Evolutionary conservation across 1,140 invertebrate genomes (phyloP).

Genomic region (Episyrphus balteatus): DNA sequence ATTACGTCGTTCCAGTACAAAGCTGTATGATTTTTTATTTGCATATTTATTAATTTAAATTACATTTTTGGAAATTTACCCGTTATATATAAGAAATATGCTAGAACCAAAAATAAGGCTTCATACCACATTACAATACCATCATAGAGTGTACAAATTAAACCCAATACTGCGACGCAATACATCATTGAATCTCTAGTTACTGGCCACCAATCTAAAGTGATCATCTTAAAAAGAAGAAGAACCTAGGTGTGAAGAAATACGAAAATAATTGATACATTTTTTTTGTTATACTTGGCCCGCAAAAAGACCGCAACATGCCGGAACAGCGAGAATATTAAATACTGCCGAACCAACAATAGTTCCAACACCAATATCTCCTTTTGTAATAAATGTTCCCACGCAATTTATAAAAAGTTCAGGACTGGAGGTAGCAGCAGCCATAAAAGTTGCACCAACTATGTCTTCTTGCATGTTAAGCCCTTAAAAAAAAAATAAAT

Average conservation of each 20-base stretch:
- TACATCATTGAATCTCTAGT: slow-evolving; percentile 79
- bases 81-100: slow-evolving; percentile 65
- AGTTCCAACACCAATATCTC: slow-evolving; percentile 75
- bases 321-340: slow-evolving; percentile 81
- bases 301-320: slow-evolving; percentile 73
- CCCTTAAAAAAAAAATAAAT: slow-evolving; percentile 24
- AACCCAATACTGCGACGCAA: slow-evolving; percentile 61
- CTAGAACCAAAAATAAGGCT: slow-evolving; percentile 55
- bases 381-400: slow-evolving; percentile 75
- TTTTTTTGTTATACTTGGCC: no score
- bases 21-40: neutral
- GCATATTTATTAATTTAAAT: neutral
- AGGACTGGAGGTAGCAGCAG: slow-evolving; percentile 82
- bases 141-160: slow-evolving; percentile 69
- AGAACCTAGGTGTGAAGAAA: neutral
- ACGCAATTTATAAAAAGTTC: slow-evolving; percentile 88
- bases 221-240: slow-evolving; percentile 58
- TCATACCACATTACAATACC: slow-evolving; percentile 72
- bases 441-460: slow-evolving; percentile 87
- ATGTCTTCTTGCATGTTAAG: slow-evolving; percentile 68
- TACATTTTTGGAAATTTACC: slow-evolving; percentile 34
- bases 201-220: slow-evolving; percentile 82
- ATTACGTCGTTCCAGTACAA: slow-evolving; percentile 6
- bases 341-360: slow-evolving; percentile 89
- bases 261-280: neutral